A percentile compares a stretch with the other conserved stretches of the same genome.
Evolutionary conservation across 2,113 vertebrate genomes (phyloP).

Genomic region (Xiphorhynchus elegans): DNA sequence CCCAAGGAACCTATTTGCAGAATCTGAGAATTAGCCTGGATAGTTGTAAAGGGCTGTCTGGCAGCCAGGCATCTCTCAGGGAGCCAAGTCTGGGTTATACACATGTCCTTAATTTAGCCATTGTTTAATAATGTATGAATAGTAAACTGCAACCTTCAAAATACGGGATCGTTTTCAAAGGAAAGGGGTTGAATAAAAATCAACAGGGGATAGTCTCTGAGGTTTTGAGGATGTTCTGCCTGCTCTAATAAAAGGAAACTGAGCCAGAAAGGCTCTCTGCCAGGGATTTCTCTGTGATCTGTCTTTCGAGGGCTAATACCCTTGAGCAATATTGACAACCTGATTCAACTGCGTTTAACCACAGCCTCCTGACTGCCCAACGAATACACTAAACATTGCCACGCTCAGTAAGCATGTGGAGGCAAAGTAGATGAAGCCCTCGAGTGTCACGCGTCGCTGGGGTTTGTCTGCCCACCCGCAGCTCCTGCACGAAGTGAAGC

Average conservation of each 20-base stretch:
- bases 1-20: background rate
- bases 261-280: background rate
- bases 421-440: background rate
- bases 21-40: background rate
- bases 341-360: background rate
- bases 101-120: background rate
- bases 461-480: background rate
- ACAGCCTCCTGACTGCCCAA: background rate
- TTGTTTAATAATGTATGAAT: background rate
- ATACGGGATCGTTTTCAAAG: background rate
- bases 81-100: background rate
- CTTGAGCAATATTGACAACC: background rate
- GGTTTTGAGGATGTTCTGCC: background rate
- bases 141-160: background rate
- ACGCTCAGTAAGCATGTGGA: background rate
- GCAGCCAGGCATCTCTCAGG: background rate
- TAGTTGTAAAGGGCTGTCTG: background rate
- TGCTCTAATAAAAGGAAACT: background rate
- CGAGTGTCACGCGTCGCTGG: rapidly evolving
- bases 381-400: background rate
- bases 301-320: background rate
- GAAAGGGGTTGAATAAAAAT: background rate
- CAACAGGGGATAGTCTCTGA: background rate
- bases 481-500: background rate
- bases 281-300: background rate